phyloP scores from a whole-genome alignment of 2,113 vertebrate genomes.

The Stigmatopora argus region DNA sequence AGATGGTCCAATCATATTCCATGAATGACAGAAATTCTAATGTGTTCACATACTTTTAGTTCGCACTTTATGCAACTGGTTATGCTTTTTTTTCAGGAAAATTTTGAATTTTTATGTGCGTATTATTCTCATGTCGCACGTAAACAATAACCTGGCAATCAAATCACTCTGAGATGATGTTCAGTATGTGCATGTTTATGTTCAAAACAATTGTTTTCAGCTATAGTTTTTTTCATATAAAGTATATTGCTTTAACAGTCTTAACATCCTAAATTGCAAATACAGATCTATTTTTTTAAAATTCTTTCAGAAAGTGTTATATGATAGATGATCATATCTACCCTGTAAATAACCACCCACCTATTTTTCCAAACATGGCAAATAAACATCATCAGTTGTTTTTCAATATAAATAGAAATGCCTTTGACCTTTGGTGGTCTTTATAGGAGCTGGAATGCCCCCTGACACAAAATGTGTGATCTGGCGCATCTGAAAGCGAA shows the following conservation, averaged over 20 bases:
- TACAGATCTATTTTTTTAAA: neutral
- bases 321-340: neutral
- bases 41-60: too few species aligned
- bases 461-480: neutral
- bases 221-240: too few species aligned
- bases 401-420: conserved; percentile 10
- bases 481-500: neutral
- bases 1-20: too few species aligned
- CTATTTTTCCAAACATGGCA: neutral
- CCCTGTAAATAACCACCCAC: neutral
- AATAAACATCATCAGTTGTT: neutral
- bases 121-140: too few species aligned
- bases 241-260: too few species aligned
- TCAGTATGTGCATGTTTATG: neutral
- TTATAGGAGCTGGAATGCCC: neutral
- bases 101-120: too few species aligned
- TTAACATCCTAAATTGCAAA: neutral
- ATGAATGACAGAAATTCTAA: too few species aligned
- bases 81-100: too few species aligned
- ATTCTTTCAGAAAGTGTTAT: neutral
- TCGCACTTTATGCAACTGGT: too few species aligned
- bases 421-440: neutral
- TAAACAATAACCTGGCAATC: too few species aligned
- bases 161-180: neutral
- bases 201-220: neutral